Percentiles rank a stretch among this genome's conserved stretches.
These are phyloP conservation scores for Rattus rattus DNA, from an alignment of 2,113 vertebrate genomes.

Conservation along the genomic window DNA sequence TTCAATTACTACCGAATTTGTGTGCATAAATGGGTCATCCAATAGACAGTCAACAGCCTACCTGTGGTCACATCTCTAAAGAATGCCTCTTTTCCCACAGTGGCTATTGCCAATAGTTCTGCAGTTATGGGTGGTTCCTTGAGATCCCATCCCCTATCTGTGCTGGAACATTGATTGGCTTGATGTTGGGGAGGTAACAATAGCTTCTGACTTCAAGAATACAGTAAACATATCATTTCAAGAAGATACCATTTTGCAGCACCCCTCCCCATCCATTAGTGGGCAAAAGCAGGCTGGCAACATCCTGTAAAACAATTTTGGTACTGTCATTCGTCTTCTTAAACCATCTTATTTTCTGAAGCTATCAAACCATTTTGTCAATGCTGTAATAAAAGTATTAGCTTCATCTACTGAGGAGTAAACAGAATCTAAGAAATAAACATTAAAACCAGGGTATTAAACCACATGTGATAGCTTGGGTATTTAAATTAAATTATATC, in stretches of 20 bases:
- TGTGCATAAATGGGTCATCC: background rate
- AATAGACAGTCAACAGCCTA: background rate
- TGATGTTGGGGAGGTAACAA: background rate
- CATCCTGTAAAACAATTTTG: constrained; percentile 23
- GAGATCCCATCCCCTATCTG: no score
- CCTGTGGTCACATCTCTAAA: background rate
- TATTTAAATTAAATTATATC: constrained; percentile 59
- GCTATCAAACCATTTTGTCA: background rate
- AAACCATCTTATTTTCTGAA: constrained; percentile 61
- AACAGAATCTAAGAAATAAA: constrained; percentile 21
- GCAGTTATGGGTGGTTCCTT: background rate
- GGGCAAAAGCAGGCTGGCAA: background rate
- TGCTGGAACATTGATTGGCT: background rate
- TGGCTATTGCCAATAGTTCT: no score
- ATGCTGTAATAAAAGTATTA: constrained; percentile 6
- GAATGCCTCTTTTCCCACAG: background rate
- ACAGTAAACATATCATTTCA: background rate
- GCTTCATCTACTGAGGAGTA: constrained; percentile 31
- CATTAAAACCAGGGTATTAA: background rate
- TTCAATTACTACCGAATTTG: no score
- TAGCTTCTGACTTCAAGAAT: background rate
- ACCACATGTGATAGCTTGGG: background rate
- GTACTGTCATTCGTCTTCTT: background rate
- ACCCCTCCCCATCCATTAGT: background rate
- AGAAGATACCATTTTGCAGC: background rate